Evolutionary conservation across 1,140 invertebrate species (phyloP), one percentile per base, ranked within the genome.

Genomic region (Teleopsis dalmanni): DNA sequence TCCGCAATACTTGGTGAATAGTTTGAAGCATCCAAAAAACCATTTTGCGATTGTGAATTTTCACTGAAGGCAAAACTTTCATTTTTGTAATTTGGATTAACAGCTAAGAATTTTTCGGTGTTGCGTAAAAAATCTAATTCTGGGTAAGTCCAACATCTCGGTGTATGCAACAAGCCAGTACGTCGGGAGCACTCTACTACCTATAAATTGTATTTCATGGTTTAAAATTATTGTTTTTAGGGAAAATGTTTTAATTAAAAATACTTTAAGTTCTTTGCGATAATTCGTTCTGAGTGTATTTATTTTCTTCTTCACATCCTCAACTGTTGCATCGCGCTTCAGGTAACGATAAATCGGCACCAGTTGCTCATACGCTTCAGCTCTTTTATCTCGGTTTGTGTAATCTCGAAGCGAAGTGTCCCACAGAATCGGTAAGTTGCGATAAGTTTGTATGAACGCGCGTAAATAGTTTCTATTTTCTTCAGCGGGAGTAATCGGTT

Each of bases 241-340:
- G n/a, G n/a, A n/a, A n/a, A n/a, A n/a, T n/a, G n/a, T n/a, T n/a
- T n/a, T n/a, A n/a, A n/a, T n/a, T n/a, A n/a, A n/a, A 19, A 37
- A n/a, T n/a, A n/a, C 45, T 48, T 52, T 52, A 3, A 68, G 52
- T 25, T 68, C 65, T 53, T 68, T 68, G 31, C 65, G 58, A 18
- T 67, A 68, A 26, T 68, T 68, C 0, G 65, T 68, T 4, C 65
- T 53, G 38, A 68, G 43, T 0, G 65, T 67, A 18, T 68, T 68
- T 6, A 68, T 68, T 48, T 68, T 68, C 26, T 68, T 68, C 26
- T 68, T 68, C 7, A 68, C 65, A 43, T 68, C 65, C 48, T 65
- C 60, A 2, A 68, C 59, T 6, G 58, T 67, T 26, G 65, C 65
- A 38, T 68, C 65, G 1, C 62, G 51, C 33, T 67, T 67, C 1